Base-by-base conservation (phyloP, 2,888 invertebrate species). In the Cyaniris semiargus region DNA sequence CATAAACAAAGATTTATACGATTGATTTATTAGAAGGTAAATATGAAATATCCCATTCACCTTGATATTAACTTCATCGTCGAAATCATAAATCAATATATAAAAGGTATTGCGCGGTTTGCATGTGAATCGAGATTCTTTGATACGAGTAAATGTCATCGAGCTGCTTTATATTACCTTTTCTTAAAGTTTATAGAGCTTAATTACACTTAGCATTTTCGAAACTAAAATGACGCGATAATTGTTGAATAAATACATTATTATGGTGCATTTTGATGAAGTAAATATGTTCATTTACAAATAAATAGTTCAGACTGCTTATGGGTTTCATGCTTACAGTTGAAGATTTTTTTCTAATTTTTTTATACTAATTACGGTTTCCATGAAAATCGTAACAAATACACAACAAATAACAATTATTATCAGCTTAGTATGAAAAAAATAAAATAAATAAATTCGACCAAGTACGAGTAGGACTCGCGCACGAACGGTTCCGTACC, bases 1-100 rank as follows among this genome's bases (percentile, higher is more conserved):
- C 92, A 89, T 90, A 88, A 91, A 89, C 88, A 88, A 88, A 90
- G 91, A 92, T 92, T 91, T 92, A 91, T 91, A 84, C 87, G 86
- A 88, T 90, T 89, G 89, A 91, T 89, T 90, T 90, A 88, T 87
- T 89, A 86, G 81, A 79, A 81, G 80, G 81, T 85, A 90, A 91
- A 90, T 90, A 91, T 90, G 88, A 89, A 87, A 89, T 88, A 88
- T 81, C 70, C 81, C 79, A 80, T 80, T 81, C 78, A 80, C 81
- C 79, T 81, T 81, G 79, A 80, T 82, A 82, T 80, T 80, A 80
- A 79, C 78, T 76, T 77, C 77, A 80, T 79, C 78, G 78, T 79
- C 78, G 76, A 76, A 78, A 79, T 79, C 78, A 81, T 82, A 81
- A 82, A 81, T 81, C 80, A 78, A 79, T 80, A 80, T 72, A 76